Evolutionary conservation across 2,888 invertebrate species (phyloP).

Genomic region (Eristalis intricaria): DNA sequence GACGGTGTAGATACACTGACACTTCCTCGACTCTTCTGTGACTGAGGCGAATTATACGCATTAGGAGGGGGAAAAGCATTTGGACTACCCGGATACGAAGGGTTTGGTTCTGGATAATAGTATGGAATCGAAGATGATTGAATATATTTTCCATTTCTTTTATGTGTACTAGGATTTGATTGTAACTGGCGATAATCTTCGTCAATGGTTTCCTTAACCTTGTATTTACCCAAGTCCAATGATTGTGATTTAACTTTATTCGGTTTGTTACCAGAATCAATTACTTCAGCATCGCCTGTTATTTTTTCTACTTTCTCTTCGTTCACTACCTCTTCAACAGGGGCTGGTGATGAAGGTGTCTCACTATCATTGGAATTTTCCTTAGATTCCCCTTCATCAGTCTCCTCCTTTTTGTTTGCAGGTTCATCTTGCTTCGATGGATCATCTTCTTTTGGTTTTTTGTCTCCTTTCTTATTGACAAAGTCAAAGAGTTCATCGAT

Average conservation of each 20-base stretch:
- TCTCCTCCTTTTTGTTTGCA: neutral
- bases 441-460: constrained; percentile 65
- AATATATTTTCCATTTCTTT: constrained; percentile 73
- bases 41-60: constrained; percentile 12
- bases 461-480: constrained; percentile 76
- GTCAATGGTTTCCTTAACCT: constrained; percentile 15
- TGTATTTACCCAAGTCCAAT: constrained; percentile 57
- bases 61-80: constrained; percentile 5
- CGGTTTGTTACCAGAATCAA: constrained; percentile 74
- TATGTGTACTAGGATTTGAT: constrained; percentile 75
- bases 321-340: constrained; percentile 56
- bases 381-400: constrained; percentile 16
- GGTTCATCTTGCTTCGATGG: constrained; percentile 5
- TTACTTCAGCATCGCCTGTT: constrained; percentile 78
- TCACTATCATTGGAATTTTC: constrained; percentile 12
- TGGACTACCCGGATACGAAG: constrained; percentile 40
- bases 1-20: constrained; percentile 77
- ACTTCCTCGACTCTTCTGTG: constrained; percentile 72
- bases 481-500: constrained; percentile 80
- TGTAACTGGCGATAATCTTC: neutral
- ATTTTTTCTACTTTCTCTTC: constrained; percentile 77
- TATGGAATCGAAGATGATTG: constrained; percentile 44
- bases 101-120: constrained; percentile 75
- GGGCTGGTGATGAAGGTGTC: constrained; percentile 8
- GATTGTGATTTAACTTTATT: constrained; percentile 71